Evolutionary conservation across 2,113 vertebrate genomes (phyloP).

Genomic region (Camelus dromedarius): DNA sequence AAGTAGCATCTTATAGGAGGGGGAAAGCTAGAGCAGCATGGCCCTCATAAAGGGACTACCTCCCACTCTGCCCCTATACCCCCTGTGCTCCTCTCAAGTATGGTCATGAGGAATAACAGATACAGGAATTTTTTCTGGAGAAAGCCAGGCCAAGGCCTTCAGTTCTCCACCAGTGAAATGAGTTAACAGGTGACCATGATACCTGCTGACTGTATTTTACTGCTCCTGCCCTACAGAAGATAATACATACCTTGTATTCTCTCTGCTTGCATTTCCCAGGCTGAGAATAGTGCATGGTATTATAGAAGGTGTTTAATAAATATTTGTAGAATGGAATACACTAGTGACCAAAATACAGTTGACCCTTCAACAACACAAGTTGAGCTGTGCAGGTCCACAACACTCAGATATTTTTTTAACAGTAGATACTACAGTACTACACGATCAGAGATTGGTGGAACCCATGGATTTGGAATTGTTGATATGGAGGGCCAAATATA

Average conservation of each 20-base stretch:
- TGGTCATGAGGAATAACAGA: not conserved
- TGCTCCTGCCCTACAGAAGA: not conserved
- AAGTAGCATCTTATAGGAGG: not conserved
- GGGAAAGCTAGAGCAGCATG: not conserved
- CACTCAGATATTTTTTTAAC: not conserved
- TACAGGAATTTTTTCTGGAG: not conserved
- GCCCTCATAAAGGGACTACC: not conserved
- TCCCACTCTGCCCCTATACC: not conserved
- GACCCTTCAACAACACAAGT: not conserved
- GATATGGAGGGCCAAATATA: not conserved
- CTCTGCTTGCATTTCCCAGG: not conserved
- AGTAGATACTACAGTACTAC: not conserved
- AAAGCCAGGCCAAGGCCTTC: not conserved
- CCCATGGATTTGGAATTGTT: not conserved
- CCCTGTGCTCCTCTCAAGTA: not conserved
- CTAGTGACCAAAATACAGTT: not conserved
- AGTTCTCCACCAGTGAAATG: not conserved
- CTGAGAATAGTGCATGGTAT: not conserved
- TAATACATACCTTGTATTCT: not conserved
- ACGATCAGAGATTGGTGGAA: not conserved
- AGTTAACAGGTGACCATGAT: not conserved
- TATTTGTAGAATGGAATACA: not conserved
- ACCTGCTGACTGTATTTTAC: not conserved
- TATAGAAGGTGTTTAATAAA: not conserved
- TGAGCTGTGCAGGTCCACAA: not conserved